Conservation (phyloP, 2,888 invertebrate species). For the Watsonalla binaria region DNA sequence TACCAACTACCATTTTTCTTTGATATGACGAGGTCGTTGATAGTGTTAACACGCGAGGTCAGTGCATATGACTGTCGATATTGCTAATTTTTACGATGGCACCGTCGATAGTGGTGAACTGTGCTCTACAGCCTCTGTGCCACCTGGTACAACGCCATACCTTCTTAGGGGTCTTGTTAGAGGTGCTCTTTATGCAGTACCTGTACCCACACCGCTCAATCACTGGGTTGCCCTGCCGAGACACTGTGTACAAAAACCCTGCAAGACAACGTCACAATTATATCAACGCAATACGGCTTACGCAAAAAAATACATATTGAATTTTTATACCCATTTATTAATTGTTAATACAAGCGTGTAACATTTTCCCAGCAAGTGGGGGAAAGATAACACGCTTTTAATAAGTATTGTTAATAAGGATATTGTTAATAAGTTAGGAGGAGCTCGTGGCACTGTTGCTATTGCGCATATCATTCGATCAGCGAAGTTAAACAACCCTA, state of each 20-base stretch:
- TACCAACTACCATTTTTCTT: too few species aligned
- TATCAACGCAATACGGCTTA: background rate
- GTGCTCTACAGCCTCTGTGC: constrained; percentile 26
- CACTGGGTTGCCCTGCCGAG: constrained; percentile 44
- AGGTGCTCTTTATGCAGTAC: constrained; percentile 1
- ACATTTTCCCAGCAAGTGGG: too few species aligned
- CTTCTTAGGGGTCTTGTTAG: background rate
- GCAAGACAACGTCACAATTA: background rate
- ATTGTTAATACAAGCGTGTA: too few species aligned
- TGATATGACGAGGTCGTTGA: too few species aligned
- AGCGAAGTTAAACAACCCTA: too few species aligned
- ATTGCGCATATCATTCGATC: too few species aligned
- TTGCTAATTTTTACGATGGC: constrained; percentile 4
- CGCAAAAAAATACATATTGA: background rate
- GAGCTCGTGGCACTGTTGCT: too few species aligned
- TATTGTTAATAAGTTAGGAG: too few species aligned
- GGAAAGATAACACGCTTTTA: too few species aligned
- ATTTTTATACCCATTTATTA: too few species aligned
- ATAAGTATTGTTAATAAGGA: too few species aligned
- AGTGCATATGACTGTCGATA: background rate
- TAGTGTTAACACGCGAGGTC: background rate
- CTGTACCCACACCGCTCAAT: constrained; percentile 21
- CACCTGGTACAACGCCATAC: constrained; percentile 8
- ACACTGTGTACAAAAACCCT: constrained; percentile 8
- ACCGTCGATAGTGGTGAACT: constrained; percentile 17